A percentile compares a stretch with the other conserved stretches of the same genome.
Evolutionary conservation across 2,797 vertebrate genomes (phyloP).

Genomic region (Anguilla pacifica): DNA sequence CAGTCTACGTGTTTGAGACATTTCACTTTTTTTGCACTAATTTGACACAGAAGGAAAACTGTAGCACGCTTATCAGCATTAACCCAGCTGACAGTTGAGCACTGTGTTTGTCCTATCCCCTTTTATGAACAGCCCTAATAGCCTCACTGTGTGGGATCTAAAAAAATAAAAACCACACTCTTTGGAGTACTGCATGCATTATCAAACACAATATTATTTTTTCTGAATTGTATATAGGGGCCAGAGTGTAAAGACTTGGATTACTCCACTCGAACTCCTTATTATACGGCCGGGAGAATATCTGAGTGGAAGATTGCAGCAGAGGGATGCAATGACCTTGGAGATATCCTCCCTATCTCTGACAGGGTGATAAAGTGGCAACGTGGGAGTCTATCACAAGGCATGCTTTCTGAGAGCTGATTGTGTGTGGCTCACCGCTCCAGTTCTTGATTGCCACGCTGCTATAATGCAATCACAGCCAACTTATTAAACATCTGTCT

Average conservation of each 20-base stretch:
- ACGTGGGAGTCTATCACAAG: constrained; percentile 13
- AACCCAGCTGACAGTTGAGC: constrained; percentile 16
- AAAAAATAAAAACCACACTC: not conserved
- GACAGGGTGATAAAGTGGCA: constrained; percentile 14
- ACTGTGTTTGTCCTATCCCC: not conserved
- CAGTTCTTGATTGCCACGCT: not conserved
- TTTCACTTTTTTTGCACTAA: not conserved
- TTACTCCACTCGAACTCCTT: not conserved
- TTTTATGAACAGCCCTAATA: constrained; percentile 14
- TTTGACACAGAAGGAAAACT: not conserved
- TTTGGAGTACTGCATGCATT: not conserved
- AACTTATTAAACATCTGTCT: not conserved
- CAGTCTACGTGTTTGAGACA: not conserved
- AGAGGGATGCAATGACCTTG: constrained; percentile 25
- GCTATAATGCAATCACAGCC: constrained; percentile 9
- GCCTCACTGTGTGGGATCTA: too few species aligned
- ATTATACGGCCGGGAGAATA: not conserved
- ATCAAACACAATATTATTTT: constrained; percentile 1
- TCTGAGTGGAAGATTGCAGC: not conserved
- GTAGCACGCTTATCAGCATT: constrained; percentile 19
- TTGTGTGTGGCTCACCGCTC: constrained; percentile 4
- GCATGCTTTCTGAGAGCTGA: constrained; percentile 7
- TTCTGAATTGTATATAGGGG: not conserved
- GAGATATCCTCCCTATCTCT: not conserved
- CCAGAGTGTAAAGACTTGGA: not conserved